Evolutionary conservation across 2,113 vertebrate genomes (phyloP).

Genomic region (Himantopus leucocephalus): DNA sequence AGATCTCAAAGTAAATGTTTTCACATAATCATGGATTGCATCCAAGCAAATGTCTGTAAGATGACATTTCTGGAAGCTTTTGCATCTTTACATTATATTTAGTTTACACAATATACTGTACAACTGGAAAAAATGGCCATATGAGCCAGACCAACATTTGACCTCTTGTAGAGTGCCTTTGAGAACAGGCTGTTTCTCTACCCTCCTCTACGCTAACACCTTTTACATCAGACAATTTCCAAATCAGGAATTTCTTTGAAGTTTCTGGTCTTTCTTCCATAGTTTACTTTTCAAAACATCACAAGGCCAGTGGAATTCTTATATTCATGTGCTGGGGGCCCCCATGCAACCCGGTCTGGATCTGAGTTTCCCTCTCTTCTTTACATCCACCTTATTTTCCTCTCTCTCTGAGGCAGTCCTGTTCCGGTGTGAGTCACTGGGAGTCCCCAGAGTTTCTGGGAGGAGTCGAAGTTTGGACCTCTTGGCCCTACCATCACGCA

Average conservation of each 20-base stretch:
- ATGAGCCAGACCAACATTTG: constrained; percentile 58
- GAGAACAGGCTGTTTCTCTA: constrained; percentile 54
- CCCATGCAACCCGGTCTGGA: constrained; percentile 11
- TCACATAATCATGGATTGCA: constrained; percentile 66
- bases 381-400: background rate
- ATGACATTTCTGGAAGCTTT: constrained; percentile 70
- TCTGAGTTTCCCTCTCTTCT: background rate
- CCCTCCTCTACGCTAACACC: constrained; percentile 47
- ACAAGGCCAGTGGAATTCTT: constrained; percentile 58
- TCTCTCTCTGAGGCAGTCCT: background rate
- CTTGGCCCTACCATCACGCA: background rate
- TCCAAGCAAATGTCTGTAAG: constrained; percentile 66
- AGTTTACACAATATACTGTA: constrained; percentile 65
- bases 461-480: background rate
- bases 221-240: constrained; percentile 71
- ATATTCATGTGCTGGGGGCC: constrained; percentile 48
- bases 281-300: constrained; percentile 69
- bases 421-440: background rate
- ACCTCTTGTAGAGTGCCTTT: constrained; percentile 62
- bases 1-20: constrained; percentile 73
- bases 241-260: constrained; percentile 72
- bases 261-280: constrained; percentile 53
- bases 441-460: background rate
- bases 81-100: constrained; percentile 69
- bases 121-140: constrained; percentile 51